phyloP scores from a whole-genome alignment of 1,140 invertebrate genomes.

The Theocolax elegans region DNA sequence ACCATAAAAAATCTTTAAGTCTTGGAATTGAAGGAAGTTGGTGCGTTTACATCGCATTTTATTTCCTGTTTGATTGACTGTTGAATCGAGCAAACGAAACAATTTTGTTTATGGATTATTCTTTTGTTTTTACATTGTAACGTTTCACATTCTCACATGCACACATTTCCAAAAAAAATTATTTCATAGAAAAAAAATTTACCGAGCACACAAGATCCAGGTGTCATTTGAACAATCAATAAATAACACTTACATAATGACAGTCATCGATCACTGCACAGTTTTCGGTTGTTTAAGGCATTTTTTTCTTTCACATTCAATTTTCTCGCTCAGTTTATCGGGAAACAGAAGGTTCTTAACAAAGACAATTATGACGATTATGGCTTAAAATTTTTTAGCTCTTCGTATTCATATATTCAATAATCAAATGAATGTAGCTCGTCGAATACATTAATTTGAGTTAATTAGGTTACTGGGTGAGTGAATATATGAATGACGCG shows the following conservation, averaged over 20 bases:
- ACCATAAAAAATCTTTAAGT: not conserved
- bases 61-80: too few species aligned
- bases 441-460: too few species aligned
- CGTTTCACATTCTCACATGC: not conserved
- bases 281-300: conserved; percentile 24
- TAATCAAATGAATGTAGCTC: too few species aligned
- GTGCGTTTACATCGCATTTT: conserved; percentile 8
- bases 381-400: too few species aligned
- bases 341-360: too few species aligned
- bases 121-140: conserved; percentile 31
- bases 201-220: conserved; percentile 11
- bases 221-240: conserved; percentile 31
- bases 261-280: conserved; percentile 31
- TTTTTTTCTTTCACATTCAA: conserved; percentile 14
- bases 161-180: conserved; percentile 22
- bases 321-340: conserved; percentile 1
- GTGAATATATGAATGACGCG: too few species aligned
- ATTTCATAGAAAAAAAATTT: conserved; percentile 41
- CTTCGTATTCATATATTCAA: too few species aligned
- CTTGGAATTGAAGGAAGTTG: conserved; percentile 8
- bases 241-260: conserved; percentile 38
- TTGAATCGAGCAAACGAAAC: too few species aligned
- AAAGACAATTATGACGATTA: too few species aligned
- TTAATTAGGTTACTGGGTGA: too few species aligned
- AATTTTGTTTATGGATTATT: too few species aligned